Evolutionary conservation across 2,888 invertebrate species (phyloP).

Genomic region (Lepas anatifera): DNA sequence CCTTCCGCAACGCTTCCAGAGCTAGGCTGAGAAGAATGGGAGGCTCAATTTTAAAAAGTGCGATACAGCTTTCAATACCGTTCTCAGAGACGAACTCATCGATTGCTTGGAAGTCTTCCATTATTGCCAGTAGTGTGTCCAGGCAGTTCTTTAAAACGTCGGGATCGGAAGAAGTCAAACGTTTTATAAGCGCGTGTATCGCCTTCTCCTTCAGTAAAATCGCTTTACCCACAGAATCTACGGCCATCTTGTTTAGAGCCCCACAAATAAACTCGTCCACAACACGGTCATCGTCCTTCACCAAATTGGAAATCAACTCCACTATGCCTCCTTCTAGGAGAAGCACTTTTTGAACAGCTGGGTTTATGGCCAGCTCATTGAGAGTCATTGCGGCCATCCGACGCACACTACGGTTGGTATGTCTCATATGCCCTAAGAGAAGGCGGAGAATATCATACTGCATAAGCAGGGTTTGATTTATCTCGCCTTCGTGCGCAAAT

Average conservation of each 20-base stretch:
- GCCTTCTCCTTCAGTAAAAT: neutral
- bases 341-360: neutral
- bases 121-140: neutral
- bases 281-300: neutral
- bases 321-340: neutral
- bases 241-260: neutral
- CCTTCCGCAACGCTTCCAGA: slow-evolving; percentile 3
- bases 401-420: neutral
- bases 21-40: neutral
- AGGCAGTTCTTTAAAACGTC: slow-evolving; percentile 9
- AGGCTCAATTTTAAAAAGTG: neutral
- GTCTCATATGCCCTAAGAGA: neutral
- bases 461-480: neutral
- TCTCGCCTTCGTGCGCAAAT: neutral
- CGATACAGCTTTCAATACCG: neutral
- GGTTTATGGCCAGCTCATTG: neutral
- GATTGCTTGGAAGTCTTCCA: neutral
- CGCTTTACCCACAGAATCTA: neutral
- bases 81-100: neutral
- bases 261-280: neutral
- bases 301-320: neutral
- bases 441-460: slow-evolving; percentile 1
- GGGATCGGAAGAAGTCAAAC: neutral
- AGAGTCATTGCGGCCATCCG: neutral
- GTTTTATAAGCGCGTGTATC: neutral